Evolutionary conservation across 1,140 invertebrate genomes (phyloP).

Genomic region (Pogonomyrmex californicus): DNA sequence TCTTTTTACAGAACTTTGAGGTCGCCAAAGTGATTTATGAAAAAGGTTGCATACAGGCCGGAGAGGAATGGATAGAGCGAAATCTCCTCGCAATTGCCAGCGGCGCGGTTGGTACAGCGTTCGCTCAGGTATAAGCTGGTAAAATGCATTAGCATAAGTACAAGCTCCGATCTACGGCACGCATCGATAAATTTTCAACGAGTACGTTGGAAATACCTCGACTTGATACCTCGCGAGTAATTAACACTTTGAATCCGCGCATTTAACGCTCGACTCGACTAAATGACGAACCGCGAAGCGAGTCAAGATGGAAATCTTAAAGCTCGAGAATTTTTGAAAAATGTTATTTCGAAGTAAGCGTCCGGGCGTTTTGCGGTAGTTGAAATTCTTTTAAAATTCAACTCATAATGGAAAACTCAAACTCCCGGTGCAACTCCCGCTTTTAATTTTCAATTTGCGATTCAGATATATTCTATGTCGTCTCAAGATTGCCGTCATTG

Average conservation of each 20-base stretch:
- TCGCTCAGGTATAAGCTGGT: conserved; percentile 93
- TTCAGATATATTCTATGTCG: conserved; percentile 40
- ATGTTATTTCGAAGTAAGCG: not conserved
- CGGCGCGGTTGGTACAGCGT: conserved; percentile 93
- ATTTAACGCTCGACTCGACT: not conserved
- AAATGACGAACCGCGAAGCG: not conserved
- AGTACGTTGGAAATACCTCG: not conserved
- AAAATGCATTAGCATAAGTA: conserved; percentile 49
- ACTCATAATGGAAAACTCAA: conserved; percentile 37
- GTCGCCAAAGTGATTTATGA: conserved; percentile 95
- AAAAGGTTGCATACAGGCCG: conserved; percentile 96
- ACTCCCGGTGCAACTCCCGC: not conserved
- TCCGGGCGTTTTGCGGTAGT: not conserved
- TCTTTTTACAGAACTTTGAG: conserved; percentile 90
- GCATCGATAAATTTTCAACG: conserved; percentile 30
- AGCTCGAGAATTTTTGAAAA: not conserved
- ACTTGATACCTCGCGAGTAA: not conserved
- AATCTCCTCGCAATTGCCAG: conserved; percentile 97
- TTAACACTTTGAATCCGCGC: conserved; percentile 44
- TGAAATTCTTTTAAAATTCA: conserved; percentile 21
- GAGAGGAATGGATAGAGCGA: conserved; percentile 97
- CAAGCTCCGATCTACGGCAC: conserved; percentile 3
- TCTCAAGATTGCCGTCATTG: conserved; percentile 27
- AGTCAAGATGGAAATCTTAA: not conserved
- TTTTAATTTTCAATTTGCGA: conserved; percentile 54